These are phyloP conservation scores for Percopsis omiscomaycus DNA, from an alignment of 2,797 vertebrate genomes.

Conservation along the genomic window DNA sequence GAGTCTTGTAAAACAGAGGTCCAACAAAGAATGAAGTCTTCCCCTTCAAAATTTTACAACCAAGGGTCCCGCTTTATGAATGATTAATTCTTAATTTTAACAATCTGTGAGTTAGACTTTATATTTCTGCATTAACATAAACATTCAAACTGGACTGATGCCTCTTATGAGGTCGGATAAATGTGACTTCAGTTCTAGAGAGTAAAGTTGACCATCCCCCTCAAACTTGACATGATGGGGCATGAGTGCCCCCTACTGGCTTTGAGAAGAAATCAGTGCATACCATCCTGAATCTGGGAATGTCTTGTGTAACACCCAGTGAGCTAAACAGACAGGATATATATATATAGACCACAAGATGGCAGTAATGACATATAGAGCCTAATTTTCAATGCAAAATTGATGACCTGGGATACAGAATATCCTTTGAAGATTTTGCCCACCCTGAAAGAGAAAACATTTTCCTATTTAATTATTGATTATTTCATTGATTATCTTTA, in stretches of 20 bases:
- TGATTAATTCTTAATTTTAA: constrained; percentile 21
- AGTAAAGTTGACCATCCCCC: background rate
- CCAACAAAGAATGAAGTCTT: constrained; percentile 14
- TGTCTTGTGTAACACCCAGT: too few relatives aligned
- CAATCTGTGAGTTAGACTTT: constrained; percentile 24
- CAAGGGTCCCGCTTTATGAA: constrained; percentile 4
- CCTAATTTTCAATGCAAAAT: background rate
- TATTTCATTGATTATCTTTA: too few relatives aligned
- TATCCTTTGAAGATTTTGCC: background rate
- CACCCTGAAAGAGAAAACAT: background rate
- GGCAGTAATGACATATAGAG: constrained; percentile 31
- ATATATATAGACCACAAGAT: constrained; percentile 26
- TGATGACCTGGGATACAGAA: background rate
- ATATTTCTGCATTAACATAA: background rate
- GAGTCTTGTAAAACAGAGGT: constrained; percentile 32
- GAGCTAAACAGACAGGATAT: too few relatives aligned
- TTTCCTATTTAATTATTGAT: background rate
- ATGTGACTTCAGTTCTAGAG: constrained; percentile 4
- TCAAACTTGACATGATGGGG: constrained; percentile 9
- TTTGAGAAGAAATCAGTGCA: background rate
- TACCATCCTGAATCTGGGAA: too few relatives aligned
- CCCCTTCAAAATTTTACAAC: constrained; percentile 26
- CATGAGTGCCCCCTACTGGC: constrained; percentile 64
- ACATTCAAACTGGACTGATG: constrained; percentile 6
- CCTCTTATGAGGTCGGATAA: background rate